phyloP scores from a whole-genome alignment of 2,797 vertebrate genomes.

The Semotilus atromaculatus region DNA sequence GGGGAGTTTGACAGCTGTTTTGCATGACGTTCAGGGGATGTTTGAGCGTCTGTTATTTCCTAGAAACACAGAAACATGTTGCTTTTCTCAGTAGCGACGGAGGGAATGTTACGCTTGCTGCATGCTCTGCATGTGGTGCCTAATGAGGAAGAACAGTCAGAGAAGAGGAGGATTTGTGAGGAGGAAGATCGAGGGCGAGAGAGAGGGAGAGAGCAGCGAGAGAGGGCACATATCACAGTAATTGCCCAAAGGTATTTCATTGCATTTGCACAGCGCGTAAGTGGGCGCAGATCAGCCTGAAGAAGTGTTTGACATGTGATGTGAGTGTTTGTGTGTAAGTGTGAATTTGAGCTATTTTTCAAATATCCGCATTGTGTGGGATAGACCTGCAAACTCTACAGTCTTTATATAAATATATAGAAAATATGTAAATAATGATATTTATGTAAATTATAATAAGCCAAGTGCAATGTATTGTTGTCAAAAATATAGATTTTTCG shows the following conservation, averaged over 20 bases:
- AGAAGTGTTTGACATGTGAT: conserved; percentile 56
- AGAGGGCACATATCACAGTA: conserved; percentile 46
- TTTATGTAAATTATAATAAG: no score
- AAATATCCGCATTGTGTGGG: conserved; percentile 34
- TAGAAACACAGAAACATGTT: conserved; percentile 45
- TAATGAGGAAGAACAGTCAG: conserved; percentile 57
- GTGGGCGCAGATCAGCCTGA: conserved; percentile 52
- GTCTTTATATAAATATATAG: no score
- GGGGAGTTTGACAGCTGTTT: conserved; percentile 32
- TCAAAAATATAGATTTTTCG: no score
- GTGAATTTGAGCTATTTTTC: conserved; percentile 27
- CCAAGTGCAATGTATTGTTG: no score
- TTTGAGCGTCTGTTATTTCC: conserved; percentile 41
- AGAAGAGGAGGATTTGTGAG: conserved; percentile 17
- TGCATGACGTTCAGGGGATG: conserved; percentile 20
- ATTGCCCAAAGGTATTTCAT: conserved; percentile 56
- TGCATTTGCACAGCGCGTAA: conserved; percentile 49
- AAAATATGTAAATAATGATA: no score
- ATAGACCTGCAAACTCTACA: conserved; percentile 23
- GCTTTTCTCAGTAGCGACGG: conserved; percentile 42
- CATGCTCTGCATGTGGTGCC: conserved; percentile 47
- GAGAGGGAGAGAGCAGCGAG: conserved; percentile 43
- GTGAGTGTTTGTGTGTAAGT: conserved; percentile 24
- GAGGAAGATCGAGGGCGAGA: conserved; percentile 30
- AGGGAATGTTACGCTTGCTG: conserved; percentile 35